Evolutionary conservation across 1,140 invertebrate species (phyloP).

Genomic region (Camponotus pennsylvanicus): DNA sequence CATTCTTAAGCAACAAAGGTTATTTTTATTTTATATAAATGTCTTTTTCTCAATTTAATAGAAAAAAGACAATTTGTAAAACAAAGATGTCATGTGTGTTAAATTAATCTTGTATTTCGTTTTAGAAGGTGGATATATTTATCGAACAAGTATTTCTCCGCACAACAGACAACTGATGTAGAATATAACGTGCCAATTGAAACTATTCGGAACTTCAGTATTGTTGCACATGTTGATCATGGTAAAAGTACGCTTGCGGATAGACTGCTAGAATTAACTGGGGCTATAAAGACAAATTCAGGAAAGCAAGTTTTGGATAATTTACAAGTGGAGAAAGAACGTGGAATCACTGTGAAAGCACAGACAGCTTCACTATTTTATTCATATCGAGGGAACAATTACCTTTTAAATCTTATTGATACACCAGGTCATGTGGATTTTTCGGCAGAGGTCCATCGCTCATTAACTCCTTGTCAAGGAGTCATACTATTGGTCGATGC

Average conservation of each 20-base stretch:
- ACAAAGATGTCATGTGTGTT: background rate
- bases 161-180: slow-evolving; percentile 60
- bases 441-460: slow-evolving; percentile 97
- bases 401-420: slow-evolving; percentile 98
- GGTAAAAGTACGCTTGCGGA: slow-evolving; percentile 99
- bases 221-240: slow-evolving; percentile 99
- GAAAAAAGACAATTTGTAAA: background rate
- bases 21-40: background rate
- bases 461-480: slow-evolving; percentile 97
- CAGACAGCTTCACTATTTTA: slow-evolving; percentile 97
- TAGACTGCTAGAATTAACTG: slow-evolving; percentile 95
- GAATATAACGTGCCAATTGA: slow-evolving; percentile 87
- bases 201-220: slow-evolving; percentile 97
- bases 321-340: slow-evolving; percentile 95
- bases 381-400: slow-evolving; percentile 88
- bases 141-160: slow-evolving; percentile 62
- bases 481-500: slow-evolving; percentile 98
- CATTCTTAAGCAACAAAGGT: slow-evolving; percentile 12
- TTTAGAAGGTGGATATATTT: slow-evolving; percentile 11
- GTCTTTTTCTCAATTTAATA: too few relatives aligned
- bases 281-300: slow-evolving; percentile 90
- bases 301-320: slow-evolving; percentile 95
- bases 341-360: slow-evolving; percentile 99
- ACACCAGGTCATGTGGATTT: slow-evolving; percentile 99
- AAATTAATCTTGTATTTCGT: background rate